Evolutionary conservation across 2,113 vertebrate species (phyloP).

Genomic region (Otocyon megalotis): DNA sequence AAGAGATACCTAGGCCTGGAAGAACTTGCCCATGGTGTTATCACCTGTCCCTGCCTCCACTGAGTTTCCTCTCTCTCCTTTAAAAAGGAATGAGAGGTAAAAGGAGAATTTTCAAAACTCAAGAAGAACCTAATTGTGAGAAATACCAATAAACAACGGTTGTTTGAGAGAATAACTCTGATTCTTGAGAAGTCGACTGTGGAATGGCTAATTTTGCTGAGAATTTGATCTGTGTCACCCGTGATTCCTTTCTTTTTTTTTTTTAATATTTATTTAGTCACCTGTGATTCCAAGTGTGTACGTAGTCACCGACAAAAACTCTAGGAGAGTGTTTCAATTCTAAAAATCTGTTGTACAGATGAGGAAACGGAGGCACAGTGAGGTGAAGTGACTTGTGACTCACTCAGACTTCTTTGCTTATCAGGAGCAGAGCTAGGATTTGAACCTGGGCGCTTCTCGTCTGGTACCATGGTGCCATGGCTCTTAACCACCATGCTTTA

Average conservation of each 20-base stretch:
- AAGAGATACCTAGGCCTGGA: background rate
- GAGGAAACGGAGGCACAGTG: background rate
- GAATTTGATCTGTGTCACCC: background rate
- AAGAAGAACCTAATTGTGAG: background rate
- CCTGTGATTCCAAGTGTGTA: background rate
- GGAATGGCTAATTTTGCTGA: background rate
- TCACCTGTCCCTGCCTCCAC: too few species aligned
- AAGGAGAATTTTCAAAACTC: background rate
- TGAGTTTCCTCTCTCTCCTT: background rate
- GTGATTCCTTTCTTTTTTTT: background rate
- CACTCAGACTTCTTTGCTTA: background rate
- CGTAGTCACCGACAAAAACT: background rate
- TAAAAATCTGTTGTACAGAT: background rate
- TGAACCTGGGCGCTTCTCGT: background rate
- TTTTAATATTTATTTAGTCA: too few species aligned
- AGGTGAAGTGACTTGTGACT: background rate
- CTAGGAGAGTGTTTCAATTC: background rate
- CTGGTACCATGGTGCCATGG: too few species aligned
- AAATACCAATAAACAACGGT: background rate
- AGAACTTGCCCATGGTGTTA: background rate
- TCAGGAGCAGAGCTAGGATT: background rate
- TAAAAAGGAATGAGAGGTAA: background rate
- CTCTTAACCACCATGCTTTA: accelerated
- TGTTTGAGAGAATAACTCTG: background rate
- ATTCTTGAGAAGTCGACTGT: background rate